Base-by-base conservation (phyloP, 2,113 vertebrate genomes). In the Caloenas nicobarica region DNA sequence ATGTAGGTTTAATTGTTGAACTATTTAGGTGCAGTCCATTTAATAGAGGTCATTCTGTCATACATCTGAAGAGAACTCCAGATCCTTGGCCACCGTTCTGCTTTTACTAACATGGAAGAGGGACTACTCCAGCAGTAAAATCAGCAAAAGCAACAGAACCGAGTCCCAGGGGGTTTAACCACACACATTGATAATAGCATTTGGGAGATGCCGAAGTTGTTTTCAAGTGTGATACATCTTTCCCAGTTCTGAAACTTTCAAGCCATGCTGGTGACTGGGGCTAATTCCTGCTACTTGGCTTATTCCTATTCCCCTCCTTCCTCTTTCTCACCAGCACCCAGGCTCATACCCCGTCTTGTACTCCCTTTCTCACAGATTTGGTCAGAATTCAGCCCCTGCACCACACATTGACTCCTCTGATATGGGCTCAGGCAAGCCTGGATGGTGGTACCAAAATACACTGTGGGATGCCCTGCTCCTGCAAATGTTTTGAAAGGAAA, bases 361-460 rank as follows among this genome's bases (percentile, higher is more conserved):
- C 2, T 26, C 8, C 6, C 7, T 12, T 78, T 54, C 17, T 64
- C 34, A 25, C 23, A n/a, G 12, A 66, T 14, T 0, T 0, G 64
- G 19, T 78, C 62, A 74, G 76, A 93, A 64, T 58, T 65, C 33
- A 70, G 23, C 5, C 21, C 31, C 64, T 34, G 18, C 3, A 0
- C 12, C 3, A 1, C 51, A 46, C 0, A 40, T 36, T 0, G 0
- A 26, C 24, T 73, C 29, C 57, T 69, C 46, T 53, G 16, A 28
- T 13, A 40, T 0, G 0, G 28, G 21, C 10, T 74, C n/a, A 34
- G 51, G 42, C 17, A 70, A 51, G 10, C 8, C 16, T 74, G 73
- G 53, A 48, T 1, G 0, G 7, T 25, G 19, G 10, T 26, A 66
- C 13, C 9, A 7, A 89, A 87, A 54, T 40, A 54, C 4, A 9